Base-by-base conservation (phyloP, 2,888 invertebrate genomes). In the Anaspis maculata region DNA sequence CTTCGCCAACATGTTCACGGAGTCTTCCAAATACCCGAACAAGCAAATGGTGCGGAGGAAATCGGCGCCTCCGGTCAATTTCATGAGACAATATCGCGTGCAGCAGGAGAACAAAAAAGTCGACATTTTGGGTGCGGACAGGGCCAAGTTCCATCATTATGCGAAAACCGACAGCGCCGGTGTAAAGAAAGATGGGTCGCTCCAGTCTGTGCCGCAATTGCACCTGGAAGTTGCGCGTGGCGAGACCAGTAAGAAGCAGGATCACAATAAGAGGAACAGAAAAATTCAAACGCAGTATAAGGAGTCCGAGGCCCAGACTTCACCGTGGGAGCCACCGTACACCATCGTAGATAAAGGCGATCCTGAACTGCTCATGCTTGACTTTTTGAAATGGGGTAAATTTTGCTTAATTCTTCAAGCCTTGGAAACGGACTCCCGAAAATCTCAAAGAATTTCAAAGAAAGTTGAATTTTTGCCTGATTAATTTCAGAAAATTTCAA, bases 251-350 rank as follows among this genome's bases (percentile, higher is more conserved):
- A 45, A 43, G 15, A 16, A n/a, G 38, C 33, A 26, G 22, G 15
- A 7, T 23, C 42, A 34, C 30, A 44, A 32, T 14, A 59, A 54
- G 39, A 7, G 9, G 12, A 24, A 24, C 6, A 4, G 64, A 36
- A 72, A 67, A 24, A 74, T 77, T 0, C 84, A 86, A 64, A 85
- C 85, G 1, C 59, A 76, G 34, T 85, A 71, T 56, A 72, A 86
- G 36, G 87, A 86, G 50, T 79, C 79, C 0, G 82, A 81, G 43
- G 74, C 80, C 0, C 87, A 87, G 62, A 88, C 87, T 0, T 66
- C 68, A 9, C 86, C 87, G 0, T 87, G 85, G 77, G 77, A 84
- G 42, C 81, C 86, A 1, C 70, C 72, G 1, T 76, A 72, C 51
- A 66, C 63, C 34, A 60, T 77, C 15, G 49, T 55, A 0, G 52